Percentiles rank a stretch among this genome's conserved stretches.
Conservation (phyloP, 2,888 invertebrate species). For the Conistra vaccinii region DNA sequence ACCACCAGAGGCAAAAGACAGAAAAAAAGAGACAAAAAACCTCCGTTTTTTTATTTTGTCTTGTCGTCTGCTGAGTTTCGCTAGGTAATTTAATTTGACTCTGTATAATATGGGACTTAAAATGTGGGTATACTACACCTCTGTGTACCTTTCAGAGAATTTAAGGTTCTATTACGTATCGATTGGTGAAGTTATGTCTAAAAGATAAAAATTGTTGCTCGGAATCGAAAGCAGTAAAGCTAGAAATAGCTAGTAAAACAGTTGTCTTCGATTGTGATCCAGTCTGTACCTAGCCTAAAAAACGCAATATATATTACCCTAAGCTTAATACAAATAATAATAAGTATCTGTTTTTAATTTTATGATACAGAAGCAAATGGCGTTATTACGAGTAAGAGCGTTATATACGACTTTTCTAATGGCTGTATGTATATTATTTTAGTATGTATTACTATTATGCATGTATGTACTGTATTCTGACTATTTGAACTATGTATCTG, state of each 20-base stretch:
- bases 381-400: constrained; percentile 86
- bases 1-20: too few species aligned
- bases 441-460: constrained; percentile 77
- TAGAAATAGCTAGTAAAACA: neutral
- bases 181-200: neutral
- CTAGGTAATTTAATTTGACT: too few species aligned
- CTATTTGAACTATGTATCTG: constrained; percentile 45
- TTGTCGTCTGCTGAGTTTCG: too few species aligned
- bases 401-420: constrained; percentile 88
- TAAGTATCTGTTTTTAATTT: constrained; percentile 73
- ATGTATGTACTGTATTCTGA: constrained; percentile 70
- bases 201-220: neutral
- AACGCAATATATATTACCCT: constrained; percentile 3
- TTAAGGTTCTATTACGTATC: neutral
- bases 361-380: constrained; percentile 87
- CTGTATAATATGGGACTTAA: neutral
- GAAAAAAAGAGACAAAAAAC: too few species aligned
- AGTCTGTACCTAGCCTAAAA: constrained; percentile 17
- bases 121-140: neutral
- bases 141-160: neutral
- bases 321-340: constrained; percentile 57
- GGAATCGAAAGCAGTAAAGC: neutral
- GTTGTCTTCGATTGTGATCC: neutral
- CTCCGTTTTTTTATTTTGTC: too few species aligned
- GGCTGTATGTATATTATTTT: constrained; percentile 87